Percentiles rank a stretch among this genome's conserved stretches.
phyloP scores from a whole-genome alignment of 2,797 vertebrate species.

The Macropus fuliginosus region DNA sequence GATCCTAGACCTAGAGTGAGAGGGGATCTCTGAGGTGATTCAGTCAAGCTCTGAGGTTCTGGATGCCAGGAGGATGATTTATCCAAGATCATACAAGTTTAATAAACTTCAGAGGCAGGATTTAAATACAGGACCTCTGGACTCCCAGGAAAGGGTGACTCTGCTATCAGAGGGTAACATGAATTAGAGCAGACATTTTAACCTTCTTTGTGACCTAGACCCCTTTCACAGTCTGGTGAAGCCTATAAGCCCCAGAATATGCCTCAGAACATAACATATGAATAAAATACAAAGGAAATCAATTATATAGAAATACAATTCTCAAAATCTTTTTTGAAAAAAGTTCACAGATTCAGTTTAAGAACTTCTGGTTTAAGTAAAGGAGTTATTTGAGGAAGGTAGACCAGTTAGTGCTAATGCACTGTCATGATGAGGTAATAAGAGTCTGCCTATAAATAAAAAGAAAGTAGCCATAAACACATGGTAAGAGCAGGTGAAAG shows the following conservation, averaged over 20 bases:
- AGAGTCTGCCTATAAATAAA: neutral
- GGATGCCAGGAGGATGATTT: neutral
- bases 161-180: neutral
- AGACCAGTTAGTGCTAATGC: neutral
- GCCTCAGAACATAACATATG: neutral
- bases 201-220: neutral
- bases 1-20: neutral
- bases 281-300: neutral
- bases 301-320: neutral
- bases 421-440: neutral
- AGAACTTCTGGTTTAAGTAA: conserved; percentile 14
- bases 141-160: neutral
- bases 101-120: neutral
- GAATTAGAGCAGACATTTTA: neutral
- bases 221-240: neutral
- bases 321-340: conserved; percentile 30
- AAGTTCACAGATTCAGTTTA: conserved; percentile 4
- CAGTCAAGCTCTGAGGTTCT: neutral
- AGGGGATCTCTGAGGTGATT: neutral
- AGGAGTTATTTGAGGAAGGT: neutral
- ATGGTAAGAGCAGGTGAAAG: neutral
- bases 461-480: neutral
- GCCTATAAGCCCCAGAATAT: neutral
- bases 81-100: neutral
- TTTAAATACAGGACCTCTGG: neutral